Conservation (phyloP, 2,113 vertebrate species). For the Sigmodon hispidus region DNA sequence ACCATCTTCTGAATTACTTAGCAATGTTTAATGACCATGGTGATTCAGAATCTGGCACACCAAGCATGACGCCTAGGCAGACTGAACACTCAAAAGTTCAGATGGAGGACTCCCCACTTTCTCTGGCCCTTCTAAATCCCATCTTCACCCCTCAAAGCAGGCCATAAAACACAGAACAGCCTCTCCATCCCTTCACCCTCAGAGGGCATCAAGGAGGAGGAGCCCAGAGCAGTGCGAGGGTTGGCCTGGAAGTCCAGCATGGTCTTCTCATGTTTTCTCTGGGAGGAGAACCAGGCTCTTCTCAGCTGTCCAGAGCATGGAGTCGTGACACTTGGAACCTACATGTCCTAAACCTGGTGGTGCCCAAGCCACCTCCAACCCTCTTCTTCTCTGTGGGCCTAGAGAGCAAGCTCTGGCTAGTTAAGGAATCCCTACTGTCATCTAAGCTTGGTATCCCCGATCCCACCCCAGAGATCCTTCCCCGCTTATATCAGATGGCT, state of each 20-base stretch:
- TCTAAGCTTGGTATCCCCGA: neutral
- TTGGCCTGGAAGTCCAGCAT: no score
- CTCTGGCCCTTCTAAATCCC: neutral
- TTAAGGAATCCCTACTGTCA: neutral
- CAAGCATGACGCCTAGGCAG: neutral
- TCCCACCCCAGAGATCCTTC: neutral
- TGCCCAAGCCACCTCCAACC: neutral
- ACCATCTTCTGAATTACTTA: neutral
- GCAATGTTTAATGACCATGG: neutral
- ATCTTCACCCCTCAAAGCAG: neutral
- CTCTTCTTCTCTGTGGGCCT: neutral
- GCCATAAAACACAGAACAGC: neutral
- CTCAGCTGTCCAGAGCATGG: accelerated
- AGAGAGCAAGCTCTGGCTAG: neutral
- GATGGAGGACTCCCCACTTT: neutral
- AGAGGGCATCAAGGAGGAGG: neutral
- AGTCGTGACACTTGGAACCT: accelerated
- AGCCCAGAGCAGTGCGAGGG: accelerated
- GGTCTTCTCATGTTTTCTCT: accelerated
- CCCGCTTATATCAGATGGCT: neutral
- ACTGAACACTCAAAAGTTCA: neutral
- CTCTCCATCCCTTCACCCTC: neutral
- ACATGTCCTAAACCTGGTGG: neutral
- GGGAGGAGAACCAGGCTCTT: neutral
- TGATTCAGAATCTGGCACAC: neutral